These are phyloP conservation scores for Archaeoteleia sp. DNA, from an alignment of 2,888 invertebrate species.

Conservation along the genomic window DNA sequence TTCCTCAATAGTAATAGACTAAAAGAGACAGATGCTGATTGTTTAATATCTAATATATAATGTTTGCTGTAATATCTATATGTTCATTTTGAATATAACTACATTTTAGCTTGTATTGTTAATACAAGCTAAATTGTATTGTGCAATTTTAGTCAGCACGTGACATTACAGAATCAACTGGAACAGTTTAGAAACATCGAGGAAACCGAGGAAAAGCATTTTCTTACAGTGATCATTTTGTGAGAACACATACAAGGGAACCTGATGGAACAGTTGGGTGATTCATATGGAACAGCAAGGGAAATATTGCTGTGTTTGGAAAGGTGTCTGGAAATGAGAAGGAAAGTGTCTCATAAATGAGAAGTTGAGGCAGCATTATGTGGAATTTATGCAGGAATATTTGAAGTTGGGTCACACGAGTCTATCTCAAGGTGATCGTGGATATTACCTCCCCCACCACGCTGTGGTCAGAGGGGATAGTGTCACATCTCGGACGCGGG, in stretches of 20 bases:
- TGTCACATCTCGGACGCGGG: conserved; percentile 64
- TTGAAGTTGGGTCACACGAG: conserved; percentile 39
- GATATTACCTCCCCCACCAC: conserved; percentile 43
- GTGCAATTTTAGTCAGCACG: neutral
- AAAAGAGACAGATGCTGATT: neutral
- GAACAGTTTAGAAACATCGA: conserved; percentile 56
- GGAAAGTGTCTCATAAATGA: conserved; percentile 3
- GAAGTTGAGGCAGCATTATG: conserved; percentile 12
- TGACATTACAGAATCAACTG: conserved; percentile 43
- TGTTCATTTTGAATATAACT: too few relatives aligned
- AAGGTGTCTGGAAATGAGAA: too few relatives aligned
- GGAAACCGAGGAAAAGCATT: conserved; percentile 11
- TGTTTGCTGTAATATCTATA: too few relatives aligned
- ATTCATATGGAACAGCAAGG: conserved; percentile 13
- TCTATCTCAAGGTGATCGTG: too few relatives aligned
- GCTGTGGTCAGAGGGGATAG: too few relatives aligned
- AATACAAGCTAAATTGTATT: too few relatives aligned
- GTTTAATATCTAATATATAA: too few relatives aligned
- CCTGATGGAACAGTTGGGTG: conserved; percentile 31
- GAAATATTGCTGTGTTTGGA: conserved; percentile 17
- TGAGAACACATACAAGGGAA: conserved; percentile 15
- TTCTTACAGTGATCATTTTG: conserved; percentile 42
- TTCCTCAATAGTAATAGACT: neutral
- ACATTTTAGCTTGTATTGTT: too few relatives aligned
- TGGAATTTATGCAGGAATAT: conserved; percentile 40